These are phyloP conservation scores for Chaetops frenatus DNA, from an alignment of 2,113 vertebrate species.

Conservation along the genomic window DNA sequence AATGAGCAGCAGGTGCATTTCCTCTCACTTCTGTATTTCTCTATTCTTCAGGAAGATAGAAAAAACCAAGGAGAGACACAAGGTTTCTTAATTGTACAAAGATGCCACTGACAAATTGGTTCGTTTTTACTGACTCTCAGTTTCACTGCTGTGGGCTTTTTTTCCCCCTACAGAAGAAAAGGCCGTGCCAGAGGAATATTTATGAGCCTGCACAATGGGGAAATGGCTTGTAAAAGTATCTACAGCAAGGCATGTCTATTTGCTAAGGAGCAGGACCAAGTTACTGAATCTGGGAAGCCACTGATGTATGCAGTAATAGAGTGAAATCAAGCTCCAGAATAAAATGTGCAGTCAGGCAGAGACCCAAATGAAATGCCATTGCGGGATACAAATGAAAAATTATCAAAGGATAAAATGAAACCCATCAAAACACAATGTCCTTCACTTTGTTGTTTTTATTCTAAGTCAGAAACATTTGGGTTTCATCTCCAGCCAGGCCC, in stretches of 20 bases:
- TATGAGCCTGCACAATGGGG: conserved; percentile 53
- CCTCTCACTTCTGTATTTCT: background rate
- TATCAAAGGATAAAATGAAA: conserved; percentile 41
- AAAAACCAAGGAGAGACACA: background rate
- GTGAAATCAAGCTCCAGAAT: conserved; percentile 51
- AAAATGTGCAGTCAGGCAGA: conserved; percentile 57
- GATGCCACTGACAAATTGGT: conserved; percentile 44
- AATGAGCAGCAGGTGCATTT: background rate
- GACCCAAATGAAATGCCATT: conserved; percentile 13
- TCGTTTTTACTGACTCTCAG: conserved; percentile 2
- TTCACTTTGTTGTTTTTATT: conserved; percentile 51
- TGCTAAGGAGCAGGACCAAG: conserved; percentile 55
- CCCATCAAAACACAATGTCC: conserved; percentile 59
- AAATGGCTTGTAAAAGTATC: conserved; percentile 57
- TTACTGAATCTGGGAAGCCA: background rate
- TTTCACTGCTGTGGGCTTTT: background rate
- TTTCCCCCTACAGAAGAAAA: background rate
- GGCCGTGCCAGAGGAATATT: conserved; percentile 33
- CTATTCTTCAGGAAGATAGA: background rate
- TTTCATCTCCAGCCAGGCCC: conserved; percentile 52
- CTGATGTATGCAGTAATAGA: conserved; percentile 37
- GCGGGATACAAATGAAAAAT: conserved; percentile 45
- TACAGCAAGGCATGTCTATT: conserved; percentile 34
- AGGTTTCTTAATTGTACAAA: conserved; percentile 13
- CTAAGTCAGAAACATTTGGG: conserved; percentile 34